Percentiles rank a stretch among this genome's conserved stretches.
phyloP scores from a whole-genome alignment of 2,888 invertebrate genomes.

The Oeneis ivallda region DNA sequence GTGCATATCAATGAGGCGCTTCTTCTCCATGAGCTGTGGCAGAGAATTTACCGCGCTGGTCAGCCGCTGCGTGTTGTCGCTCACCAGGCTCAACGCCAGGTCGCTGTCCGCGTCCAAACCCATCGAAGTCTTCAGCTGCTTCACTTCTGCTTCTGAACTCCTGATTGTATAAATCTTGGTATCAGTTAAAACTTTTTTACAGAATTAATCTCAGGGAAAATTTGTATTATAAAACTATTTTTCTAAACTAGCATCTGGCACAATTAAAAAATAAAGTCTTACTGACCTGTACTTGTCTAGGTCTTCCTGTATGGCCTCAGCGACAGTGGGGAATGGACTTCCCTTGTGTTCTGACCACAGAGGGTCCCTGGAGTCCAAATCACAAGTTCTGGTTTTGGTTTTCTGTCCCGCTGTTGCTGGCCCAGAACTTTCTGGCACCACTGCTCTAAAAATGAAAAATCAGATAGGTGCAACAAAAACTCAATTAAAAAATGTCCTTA shows the following conservation, averaged over 20 bases:
- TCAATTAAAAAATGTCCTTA: background rate
- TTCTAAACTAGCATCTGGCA: no score
- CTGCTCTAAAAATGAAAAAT: slow-evolving; percentile 56
- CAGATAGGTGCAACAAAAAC: background rate
- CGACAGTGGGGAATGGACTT: slow-evolving; percentile 95
- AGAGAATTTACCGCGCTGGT: slow-evolving; percentile 97
- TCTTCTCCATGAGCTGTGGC: slow-evolving; percentile 98
- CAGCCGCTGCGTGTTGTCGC: slow-evolving; percentile 95
- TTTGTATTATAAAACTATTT: no score
- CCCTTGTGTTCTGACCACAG: slow-evolving; percentile 98
- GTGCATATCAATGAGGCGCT: slow-evolving; percentile 98
- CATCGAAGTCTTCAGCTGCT: slow-evolving; percentile 96
- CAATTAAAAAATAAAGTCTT: background rate
- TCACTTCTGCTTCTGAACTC: slow-evolving; percentile 97
- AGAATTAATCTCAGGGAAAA: no score
- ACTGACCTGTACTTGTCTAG: slow-evolving; percentile 92
- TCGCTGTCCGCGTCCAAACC: slow-evolving; percentile 95
- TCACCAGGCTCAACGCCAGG: slow-evolving; percentile 91
- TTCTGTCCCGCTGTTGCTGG: slow-evolving; percentile 84
- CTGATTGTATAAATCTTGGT: slow-evolving; percentile 43
- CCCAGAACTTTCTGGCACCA: slow-evolving; percentile 64
- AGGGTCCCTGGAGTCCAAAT: slow-evolving; percentile 93
- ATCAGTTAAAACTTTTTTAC: background rate
- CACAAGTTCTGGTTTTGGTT: slow-evolving; percentile 92
- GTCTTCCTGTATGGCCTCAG: slow-evolving; percentile 99